Evolutionary conservation across 1,140 invertebrate species (phyloP), one percentile per base, ranked within the genome.

Genomic region (Cydia pomonella): DNA sequence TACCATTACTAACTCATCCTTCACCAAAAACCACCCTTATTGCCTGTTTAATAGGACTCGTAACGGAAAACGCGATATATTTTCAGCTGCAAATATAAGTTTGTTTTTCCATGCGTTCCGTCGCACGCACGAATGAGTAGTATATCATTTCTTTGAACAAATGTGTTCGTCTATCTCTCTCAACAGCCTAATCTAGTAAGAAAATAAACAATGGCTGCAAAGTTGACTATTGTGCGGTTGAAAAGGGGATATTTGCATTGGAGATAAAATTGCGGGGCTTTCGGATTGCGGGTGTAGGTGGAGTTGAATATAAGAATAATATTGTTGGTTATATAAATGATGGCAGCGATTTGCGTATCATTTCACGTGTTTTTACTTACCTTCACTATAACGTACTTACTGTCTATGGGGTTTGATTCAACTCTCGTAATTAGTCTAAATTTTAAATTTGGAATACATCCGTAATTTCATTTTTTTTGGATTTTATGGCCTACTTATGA

Each of bases 81-180:
- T 41, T 38, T 10, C 29, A 18, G 3, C 6, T 29, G 33, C 1
- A 69, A 69, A 63, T 6, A 7, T 73, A 38, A 47, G 18, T 29
- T 25, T 47, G 72, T 47, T 33, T 62, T 59, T 64, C 16, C 62
- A 71, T 82, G 75, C 82, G 75, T 83, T 84, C 86, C 79, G 84
- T 87, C 85, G 85, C 81, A 90, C 88, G 90, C 90, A 92, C 90
- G 90, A 75, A 79, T 81, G 81, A 77, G 79, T 84, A 86, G 82
- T 92, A 90, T 90, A 90, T 90, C 88, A 90, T 90, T 83, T 82
- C 84, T 86, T 81, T 83, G 84, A 86, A 92, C 87, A 92, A 92
- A 92, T 92, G 87, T 84, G 69, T 76, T 59, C 59, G 77, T 76
- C 81, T 83, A 87, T 88, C 82, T 86, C 82, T 84, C 83, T 83